Evolutionary conservation across 1,140 invertebrate genomes (phyloP).

Genomic region (Chrysomallon squamiferum): DNA sequence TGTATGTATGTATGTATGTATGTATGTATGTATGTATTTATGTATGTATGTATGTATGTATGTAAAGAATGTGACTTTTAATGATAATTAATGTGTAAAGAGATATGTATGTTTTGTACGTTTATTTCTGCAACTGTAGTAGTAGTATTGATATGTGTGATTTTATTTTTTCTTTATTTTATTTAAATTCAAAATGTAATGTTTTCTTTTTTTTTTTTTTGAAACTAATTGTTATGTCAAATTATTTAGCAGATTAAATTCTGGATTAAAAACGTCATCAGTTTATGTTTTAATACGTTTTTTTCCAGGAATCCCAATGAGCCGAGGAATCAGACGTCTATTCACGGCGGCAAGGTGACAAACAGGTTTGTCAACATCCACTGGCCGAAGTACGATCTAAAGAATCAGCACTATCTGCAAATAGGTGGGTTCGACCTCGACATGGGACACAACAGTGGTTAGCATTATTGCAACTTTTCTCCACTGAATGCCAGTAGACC

Average conservation of each 20-base stretch:
- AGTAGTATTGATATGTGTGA: too few relatives aligned
- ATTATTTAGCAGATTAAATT: too few relatives aligned
- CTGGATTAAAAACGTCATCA: too few relatives aligned
- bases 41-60: conserved; percentile 3
- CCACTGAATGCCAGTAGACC: too few relatives aligned
- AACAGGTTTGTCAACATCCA: conserved; percentile 79
- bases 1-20: conserved; percentile 4
- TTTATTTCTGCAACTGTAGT: too few relatives aligned
- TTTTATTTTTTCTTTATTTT: too few relatives aligned
- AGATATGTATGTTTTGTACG: not conserved
- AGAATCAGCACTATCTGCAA: conserved; percentile 91
- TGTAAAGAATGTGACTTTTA: not conserved
- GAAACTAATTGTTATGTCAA: too few relatives aligned
- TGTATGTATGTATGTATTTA: conserved; percentile 11
- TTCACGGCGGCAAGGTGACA: conserved; percentile 73
- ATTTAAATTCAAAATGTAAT: too few relatives aligned
- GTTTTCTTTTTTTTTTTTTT: too few relatives aligned
- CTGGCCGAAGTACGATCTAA: conserved; percentile 89
- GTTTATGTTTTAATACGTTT: too few relatives aligned
- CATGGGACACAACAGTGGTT: not conserved
- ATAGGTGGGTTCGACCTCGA: conserved; percentile 70
- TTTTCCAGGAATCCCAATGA: conserved; percentile 86
- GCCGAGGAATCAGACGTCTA: conserved; percentile 75
- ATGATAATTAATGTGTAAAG: not conserved
- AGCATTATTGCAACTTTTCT: conserved; percentile 3